Percentiles rank a stretch among this genome's conserved stretches.
Conservation (phyloP, 2,113 vertebrate species). For the Tautogolabrus adspersus region DNA sequence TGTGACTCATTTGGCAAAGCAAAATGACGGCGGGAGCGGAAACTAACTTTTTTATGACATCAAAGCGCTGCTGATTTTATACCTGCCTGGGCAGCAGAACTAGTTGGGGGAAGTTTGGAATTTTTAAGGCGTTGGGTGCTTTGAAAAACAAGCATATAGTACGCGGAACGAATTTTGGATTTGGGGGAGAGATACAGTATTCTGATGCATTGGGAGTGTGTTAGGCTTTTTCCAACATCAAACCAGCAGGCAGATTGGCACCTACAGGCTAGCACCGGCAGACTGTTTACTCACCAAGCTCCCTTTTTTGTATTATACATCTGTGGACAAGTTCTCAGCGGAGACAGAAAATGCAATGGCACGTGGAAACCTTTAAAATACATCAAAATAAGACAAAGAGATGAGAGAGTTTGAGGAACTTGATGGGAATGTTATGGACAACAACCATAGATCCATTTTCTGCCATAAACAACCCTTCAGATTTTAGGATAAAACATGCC, state of each 20-base stretch:
- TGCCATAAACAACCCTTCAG: background rate
- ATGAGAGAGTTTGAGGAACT: background rate
- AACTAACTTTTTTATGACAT: slow-evolving; percentile 71
- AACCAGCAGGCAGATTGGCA: slow-evolving; percentile 72
- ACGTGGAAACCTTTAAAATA: slow-evolving; percentile 53
- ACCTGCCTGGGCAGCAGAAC: slow-evolving; percentile 64
- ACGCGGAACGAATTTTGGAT: slow-evolving; percentile 57
- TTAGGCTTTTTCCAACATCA: slow-evolving; percentile 66
- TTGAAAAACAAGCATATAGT: slow-evolving; percentile 61
- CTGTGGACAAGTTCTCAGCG: slow-evolving; percentile 59
- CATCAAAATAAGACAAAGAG: slow-evolving; percentile 28
- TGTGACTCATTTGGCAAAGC: slow-evolving; percentile 80
- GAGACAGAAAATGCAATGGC: slow-evolving; percentile 59
- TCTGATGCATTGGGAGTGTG: slow-evolving; percentile 65
- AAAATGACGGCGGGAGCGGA: slow-evolving; percentile 64
- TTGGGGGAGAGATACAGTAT: slow-evolving; percentile 57
- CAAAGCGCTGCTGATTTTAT: slow-evolving; percentile 68
- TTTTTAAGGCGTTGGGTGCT: slow-evolving; percentile 63
- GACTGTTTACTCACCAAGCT: slow-evolving; percentile 71
- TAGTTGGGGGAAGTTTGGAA: slow-evolving; percentile 59
- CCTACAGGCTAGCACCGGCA: slow-evolving; percentile 68
- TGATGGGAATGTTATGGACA: background rate
- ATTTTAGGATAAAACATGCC: slow-evolving; percentile 23
- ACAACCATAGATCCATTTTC: background rate
- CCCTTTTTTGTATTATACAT: slow-evolving; percentile 75